Conservation (phyloP, 2,888 invertebrate species). For the Piscicola geometra region DNA sequence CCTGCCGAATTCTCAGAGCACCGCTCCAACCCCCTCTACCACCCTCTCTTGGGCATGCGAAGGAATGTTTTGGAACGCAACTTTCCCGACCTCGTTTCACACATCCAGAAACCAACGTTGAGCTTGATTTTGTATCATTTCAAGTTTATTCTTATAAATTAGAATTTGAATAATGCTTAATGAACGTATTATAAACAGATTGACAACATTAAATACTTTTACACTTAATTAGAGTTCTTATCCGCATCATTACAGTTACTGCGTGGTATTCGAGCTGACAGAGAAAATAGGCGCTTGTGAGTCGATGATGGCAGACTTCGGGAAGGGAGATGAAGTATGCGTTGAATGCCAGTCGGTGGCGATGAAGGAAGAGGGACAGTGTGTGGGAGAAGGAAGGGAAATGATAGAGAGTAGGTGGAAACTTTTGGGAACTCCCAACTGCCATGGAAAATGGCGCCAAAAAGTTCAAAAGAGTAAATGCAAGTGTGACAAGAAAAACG, state of each 20-base stretch:
- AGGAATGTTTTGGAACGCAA: background rate
- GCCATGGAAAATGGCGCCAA: background rate
- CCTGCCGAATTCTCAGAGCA: background rate
- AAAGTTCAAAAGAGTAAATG: background rate
- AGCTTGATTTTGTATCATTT: no score
- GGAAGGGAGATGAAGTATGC: background rate
- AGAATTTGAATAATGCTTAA: no score
- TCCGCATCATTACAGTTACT: background rate
- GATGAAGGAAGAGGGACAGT: background rate
- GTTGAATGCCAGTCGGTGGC: conserved; percentile 2
- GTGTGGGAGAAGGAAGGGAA: background rate
- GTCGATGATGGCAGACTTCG: background rate
- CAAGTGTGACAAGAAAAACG: background rate
- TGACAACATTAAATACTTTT: no score
- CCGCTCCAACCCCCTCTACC: background rate
- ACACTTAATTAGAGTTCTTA: no score
- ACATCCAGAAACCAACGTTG: conserved; percentile 2
- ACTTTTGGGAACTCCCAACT: background rate
- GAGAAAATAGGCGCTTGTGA: background rate
- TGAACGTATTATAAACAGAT: no score
- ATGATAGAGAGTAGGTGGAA: background rate
- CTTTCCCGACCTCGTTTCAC: background rate
- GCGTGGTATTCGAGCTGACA: background rate
- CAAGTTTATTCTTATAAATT: no score
- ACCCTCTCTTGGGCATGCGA: background rate